Conservation (phyloP, 2,113 vertebrate genomes). For the Sminthopsis crassicaudata region DNA sequence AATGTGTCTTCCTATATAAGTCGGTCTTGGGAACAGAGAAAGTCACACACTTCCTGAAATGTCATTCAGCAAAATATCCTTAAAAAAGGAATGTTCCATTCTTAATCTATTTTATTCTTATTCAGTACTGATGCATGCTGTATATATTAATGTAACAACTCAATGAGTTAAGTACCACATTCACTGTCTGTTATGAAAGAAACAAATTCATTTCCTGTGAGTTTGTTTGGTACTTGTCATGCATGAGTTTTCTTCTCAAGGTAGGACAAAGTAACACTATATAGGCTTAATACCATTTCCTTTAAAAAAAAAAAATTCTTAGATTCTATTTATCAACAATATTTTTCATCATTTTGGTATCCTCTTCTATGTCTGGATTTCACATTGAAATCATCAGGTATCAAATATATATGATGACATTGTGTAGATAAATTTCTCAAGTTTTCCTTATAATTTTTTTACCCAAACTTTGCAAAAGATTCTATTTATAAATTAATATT, state of each 20-base stretch:
- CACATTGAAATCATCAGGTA: not conserved
- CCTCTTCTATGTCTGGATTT: not conserved
- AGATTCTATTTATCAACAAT: not conserved
- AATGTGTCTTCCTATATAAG: not conserved
- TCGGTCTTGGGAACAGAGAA: not conserved
- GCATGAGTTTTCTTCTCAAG: not conserved
- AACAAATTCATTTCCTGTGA: not conserved
- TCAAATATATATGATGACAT: not conserved
- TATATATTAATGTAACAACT: not conserved
- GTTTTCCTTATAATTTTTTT: not conserved
- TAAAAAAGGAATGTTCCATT: not conserved
- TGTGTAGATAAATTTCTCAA: not conserved
- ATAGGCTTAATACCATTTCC: too few relatives aligned
- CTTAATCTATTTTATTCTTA: not conserved
- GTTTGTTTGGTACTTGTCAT: not conserved
- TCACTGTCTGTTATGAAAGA: not conserved
- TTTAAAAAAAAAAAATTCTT: not conserved
- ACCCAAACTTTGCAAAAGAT: not conserved
- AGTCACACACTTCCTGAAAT: not conserved
- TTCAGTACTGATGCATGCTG: not conserved
- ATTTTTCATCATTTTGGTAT: not conserved
- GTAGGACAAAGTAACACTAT: too few relatives aligned
- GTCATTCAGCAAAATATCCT: not conserved
- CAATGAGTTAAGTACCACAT: not conserved
- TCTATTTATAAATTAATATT: not conserved